Percentiles rank a stretch among this genome's conserved stretches.
Conservation (phyloP, 1,140 invertebrate species). For the Branchinecta lindahli region DNA sequence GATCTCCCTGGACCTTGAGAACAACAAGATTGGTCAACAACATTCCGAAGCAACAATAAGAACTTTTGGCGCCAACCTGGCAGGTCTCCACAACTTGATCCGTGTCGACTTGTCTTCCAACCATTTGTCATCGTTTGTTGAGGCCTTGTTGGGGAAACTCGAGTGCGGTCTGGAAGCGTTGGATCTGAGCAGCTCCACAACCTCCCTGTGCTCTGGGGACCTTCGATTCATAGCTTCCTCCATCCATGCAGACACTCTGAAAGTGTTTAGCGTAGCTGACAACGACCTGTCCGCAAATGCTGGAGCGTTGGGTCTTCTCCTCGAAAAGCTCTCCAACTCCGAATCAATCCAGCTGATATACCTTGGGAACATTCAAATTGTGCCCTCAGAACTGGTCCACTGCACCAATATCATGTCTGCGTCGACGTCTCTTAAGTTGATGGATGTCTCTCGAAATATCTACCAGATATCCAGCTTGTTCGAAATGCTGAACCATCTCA, state of each 20-base stretch:
- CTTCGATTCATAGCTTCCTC: not conserved
- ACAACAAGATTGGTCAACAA: not conserved
- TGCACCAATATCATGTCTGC: not conserved
- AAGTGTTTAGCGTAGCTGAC: not conserved
- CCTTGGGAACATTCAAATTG: not conserved
- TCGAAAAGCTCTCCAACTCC: not conserved
- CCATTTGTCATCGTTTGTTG: not conserved
- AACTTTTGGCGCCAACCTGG: not conserved
- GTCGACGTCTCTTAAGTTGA: not conserved
- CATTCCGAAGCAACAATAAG: not conserved
- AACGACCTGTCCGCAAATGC: not conserved
- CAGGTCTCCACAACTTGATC: not conserved
- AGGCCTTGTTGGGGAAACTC: not conserved
- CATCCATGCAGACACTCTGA: not conserved
- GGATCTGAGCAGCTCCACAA: not conserved
- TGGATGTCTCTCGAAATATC: not conserved
- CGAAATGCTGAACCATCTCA: not conserved
- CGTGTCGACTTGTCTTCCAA: not conserved
- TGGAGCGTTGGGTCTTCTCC: not conserved
- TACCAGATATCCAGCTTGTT: not conserved
- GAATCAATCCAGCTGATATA: not conserved
- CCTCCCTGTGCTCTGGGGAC: not conserved
- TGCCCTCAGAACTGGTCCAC: not conserved
- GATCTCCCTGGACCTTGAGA: not conserved
- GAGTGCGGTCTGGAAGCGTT: not conserved